phyloP scores from a whole-genome alignment of 2,888 invertebrate genomes.

The Thera obeliscata region DNA sequence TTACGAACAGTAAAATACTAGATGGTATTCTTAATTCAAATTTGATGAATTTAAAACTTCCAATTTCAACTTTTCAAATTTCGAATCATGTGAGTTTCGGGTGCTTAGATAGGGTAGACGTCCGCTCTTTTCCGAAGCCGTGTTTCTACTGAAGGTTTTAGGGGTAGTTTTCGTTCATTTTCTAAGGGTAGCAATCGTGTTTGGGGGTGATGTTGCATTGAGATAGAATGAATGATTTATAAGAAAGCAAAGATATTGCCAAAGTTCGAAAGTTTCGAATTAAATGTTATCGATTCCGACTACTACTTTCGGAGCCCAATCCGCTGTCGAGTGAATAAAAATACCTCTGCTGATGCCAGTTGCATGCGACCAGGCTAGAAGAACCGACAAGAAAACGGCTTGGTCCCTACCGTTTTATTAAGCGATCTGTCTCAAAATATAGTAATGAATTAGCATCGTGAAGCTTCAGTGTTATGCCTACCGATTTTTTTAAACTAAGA shows the following conservation, averaged over 20 bases:
- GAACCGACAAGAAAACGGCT: no score
- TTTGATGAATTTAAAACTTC: slow-evolving; percentile 6
- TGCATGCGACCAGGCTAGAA: no score
- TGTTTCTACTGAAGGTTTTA: slow-evolving; percentile 27
- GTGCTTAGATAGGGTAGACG: slow-evolving; percentile 20
- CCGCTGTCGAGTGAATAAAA: no score
- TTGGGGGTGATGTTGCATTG: slow-evolving; percentile 19
- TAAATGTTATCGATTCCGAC: no score
- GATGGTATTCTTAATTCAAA: not conserved
- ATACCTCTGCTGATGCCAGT: no score
- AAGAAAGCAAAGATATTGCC: slow-evolving; percentile 9
- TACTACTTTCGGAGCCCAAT: no score
- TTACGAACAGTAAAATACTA: not conserved
- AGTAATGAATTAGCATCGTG: no score
- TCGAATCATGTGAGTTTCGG: slow-evolving; percentile 16
- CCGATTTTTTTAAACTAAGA: no score
- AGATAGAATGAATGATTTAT: slow-evolving; percentile 22
- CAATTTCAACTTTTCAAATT: slow-evolving; percentile 23
- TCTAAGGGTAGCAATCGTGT: slow-evolving; percentile 26
- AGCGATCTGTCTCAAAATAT: no score
- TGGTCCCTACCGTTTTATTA: no score
- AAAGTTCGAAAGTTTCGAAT: no score
- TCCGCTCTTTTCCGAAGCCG: slow-evolving; percentile 25
- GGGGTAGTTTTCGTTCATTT: slow-evolving; percentile 28
- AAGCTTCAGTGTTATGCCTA: no score